Conservation (phyloP, 2,797 vertebrate species). For the Chelon auratus region DNA sequence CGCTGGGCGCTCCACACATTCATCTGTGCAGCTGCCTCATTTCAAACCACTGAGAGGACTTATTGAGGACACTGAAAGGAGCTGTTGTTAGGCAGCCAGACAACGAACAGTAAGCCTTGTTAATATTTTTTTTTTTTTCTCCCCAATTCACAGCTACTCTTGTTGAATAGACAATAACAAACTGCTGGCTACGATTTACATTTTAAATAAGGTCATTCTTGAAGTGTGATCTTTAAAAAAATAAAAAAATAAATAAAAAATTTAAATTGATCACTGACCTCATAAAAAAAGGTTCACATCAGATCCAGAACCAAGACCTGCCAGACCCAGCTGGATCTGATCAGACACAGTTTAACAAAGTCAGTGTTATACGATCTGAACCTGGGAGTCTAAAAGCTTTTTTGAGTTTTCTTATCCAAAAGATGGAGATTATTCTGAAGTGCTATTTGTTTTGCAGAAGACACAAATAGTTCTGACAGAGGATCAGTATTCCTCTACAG, state of each 20-base stretch:
- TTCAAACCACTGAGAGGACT: slow-evolving; percentile 36
- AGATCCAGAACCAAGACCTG: slow-evolving; percentile 1
- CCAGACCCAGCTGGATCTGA: slow-evolving; percentile 26
- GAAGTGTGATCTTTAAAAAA: too few species aligned
- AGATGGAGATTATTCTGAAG: neutral
- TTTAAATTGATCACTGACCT: neutral
- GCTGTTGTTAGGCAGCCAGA: slow-evolving; percentile 58
- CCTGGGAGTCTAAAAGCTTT: neutral
- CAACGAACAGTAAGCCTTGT: slow-evolving; percentile 47
- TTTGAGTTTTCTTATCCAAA: neutral
- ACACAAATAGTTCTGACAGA: neutral
- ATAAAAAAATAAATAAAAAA: too few species aligned
- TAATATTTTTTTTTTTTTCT: slow-evolving; percentile 28
- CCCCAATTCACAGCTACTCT: slow-evolving; percentile 15
- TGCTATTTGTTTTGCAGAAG: slow-evolving; percentile 11
- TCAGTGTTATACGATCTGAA: slow-evolving; percentile 15
- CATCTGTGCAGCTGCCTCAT: slow-evolving; percentile 49
- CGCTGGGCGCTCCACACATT: slow-evolving; percentile 23
- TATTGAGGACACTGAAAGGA: slow-evolving; percentile 46
- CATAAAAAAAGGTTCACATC: slow-evolving; percentile 7
- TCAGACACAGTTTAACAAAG: neutral
- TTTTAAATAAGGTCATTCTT: slow-evolving; percentile 12
- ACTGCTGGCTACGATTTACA: slow-evolving; percentile 23
- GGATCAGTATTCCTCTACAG: neutral
- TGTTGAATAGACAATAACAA: slow-evolving; percentile 41